Base-by-base conservation (phyloP, 1,140 invertebrate species). In the Neodiprion lecontei region DNA sequence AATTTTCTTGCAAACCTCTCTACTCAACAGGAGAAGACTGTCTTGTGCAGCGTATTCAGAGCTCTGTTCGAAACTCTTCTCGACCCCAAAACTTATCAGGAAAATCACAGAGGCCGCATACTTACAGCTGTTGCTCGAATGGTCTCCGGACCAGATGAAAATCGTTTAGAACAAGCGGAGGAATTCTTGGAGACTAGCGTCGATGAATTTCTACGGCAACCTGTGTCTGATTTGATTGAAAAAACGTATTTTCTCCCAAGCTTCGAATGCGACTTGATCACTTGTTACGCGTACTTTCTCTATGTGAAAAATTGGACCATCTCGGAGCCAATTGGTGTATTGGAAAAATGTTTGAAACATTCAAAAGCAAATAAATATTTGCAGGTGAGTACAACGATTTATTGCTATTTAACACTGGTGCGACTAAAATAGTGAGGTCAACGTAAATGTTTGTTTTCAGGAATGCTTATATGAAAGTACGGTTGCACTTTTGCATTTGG, bases 211-310 rank as follows among this genome's bases (percentile, higher is more conserved):
- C 28, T 86, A 0, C 72, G 75, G n/a, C 75, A 78, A 67, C 75
- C 69, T 17, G 47, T 79, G 10, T 9, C 12, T 47, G 28, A 53
- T 11, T 73, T 77, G 28, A 76, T 79, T 72, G 50, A 80, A 21
- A 78, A 84, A 40, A 74, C 83, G 73, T 88, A 88, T 76, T 90
- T 92, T 68, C 75, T 91, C 74, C 88, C 91, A 8, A 86, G 89
- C 79, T 85, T 90, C 53, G 74, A 87, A 4, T 89, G 90, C 23
- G 91, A 92, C 76, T 88, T 88, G 79, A 81, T 92, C 17, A 85
- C 88, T 69, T 92, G 91, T 73, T 88, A 91, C 68, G 84, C 85
- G n/a, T 91, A 90, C 80, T 86, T 91, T 72, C 72, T 91, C 3
- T 89, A 84, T 65, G 78, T 90, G 7, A 83, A 83, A 65, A 77